Base-by-base conservation (phyloP, 2,888 invertebrate genomes). In the Rutpela maculata region DNA sequence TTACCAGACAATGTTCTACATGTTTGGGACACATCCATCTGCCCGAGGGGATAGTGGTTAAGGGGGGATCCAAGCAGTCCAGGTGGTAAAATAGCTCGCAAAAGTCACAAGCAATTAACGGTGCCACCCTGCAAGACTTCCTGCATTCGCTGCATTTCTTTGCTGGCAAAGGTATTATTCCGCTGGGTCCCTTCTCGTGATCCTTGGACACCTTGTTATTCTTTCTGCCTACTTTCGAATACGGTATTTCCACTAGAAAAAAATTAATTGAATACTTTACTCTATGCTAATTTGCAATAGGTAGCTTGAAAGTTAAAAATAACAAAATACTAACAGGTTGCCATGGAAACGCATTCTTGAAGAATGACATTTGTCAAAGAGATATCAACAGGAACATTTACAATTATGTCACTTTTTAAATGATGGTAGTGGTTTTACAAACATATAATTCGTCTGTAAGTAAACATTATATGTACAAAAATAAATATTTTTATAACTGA, bases 1-100 rank as follows among this genome's bases (percentile, higher is more conserved):
- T 92, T 89, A 95, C 95, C 86, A 98, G 92, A 81, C 94, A 94
- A 85, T 98, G 96, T 89, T 99, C 97, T 0, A 96, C 95, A 89
- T 99, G 99, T 89, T 97, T 97, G 0, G 99, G 99, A 88, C 99
- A 99, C 98, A 99, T 98, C 99, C 99, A 99, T 35, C 96, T 92
- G 0, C 96, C 96, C 2, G 95, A 94, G 0, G 99, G 99, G 79
- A 96, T 91, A 0, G 95, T 94, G 0, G 97, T 96, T 73, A 99
- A 90, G 0, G 99, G 99, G 0, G 99, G 98, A 88, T 98, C 95
- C 79, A 99, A 89, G 87, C 99, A 99, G 89, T 99, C 99, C 91
- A 96, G 93, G 89, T 99, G 99, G 88, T 95, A 99, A 83, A 94
- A 93, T 74, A 96, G 90, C 0, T 97, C 95, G 88, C 99, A 99